These are phyloP conservation scores for Fulmarus glacialis DNA, from an alignment of 2,113 vertebrate genomes.

Conservation along the genomic window DNA sequence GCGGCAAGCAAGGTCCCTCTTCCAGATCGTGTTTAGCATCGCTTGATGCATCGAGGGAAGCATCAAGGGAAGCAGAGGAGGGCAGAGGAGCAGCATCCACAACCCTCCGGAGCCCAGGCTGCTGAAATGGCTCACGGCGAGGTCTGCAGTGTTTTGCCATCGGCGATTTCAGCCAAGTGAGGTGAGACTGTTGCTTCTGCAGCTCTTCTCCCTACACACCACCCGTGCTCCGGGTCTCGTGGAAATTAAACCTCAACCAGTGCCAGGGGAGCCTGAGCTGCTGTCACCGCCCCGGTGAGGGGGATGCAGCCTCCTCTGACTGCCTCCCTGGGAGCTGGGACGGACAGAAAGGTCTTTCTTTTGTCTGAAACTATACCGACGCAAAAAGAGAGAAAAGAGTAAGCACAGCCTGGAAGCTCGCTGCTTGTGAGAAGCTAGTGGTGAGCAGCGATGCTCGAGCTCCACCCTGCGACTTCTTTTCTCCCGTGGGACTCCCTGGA, in stretches of 20 bases:
- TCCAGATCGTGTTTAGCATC: neutral
- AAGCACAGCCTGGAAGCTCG: neutral
- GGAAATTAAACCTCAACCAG: neutral
- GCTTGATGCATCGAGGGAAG: neutral
- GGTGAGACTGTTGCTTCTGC: neutral
- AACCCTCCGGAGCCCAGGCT: neutral
- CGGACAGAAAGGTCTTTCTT: neutral
- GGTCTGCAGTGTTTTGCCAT: neutral
- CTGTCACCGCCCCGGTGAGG: accelerated
- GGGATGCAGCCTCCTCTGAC: neutral
- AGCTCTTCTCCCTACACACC: neutral
- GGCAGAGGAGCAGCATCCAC: neutral
- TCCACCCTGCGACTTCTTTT: neutral
- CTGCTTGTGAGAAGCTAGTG: neutral
- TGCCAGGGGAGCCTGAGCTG: neutral
- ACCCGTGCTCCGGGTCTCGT: accelerated
- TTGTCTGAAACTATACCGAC: accelerated
- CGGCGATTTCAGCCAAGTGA: accelerated
- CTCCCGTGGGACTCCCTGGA: neutral
- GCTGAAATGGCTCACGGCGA: accelerated
- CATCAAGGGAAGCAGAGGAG: neutral
- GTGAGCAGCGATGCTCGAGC: neutral
- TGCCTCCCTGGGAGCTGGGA: neutral
- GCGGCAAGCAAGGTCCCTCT: neutral
- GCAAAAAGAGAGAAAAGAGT: neutral